Percentiles rank a stretch among this genome's conserved stretches.
Conservation (phyloP, 2,888 invertebrate genomes). For the Pediacus dermestoides region DNA sequence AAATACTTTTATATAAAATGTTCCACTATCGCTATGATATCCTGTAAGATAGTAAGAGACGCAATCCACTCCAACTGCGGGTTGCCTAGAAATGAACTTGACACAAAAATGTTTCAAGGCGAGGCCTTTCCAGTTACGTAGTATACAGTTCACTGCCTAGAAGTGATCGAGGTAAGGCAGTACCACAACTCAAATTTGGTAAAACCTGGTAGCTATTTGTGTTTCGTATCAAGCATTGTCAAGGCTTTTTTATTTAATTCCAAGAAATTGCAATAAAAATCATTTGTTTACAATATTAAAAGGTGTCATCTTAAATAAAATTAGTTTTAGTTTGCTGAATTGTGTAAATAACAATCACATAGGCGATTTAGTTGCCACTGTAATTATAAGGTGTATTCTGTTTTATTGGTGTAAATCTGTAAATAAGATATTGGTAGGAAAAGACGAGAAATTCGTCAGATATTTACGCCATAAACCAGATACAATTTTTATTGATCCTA, state of each 20-base stretch:
- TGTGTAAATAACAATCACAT: conserved; percentile 9
- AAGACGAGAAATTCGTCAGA: conserved; percentile 7
- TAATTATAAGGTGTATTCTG: conserved; percentile 11
- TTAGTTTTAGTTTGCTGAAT: conserved; percentile 6
- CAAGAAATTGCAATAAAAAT: conserved; percentile 5
- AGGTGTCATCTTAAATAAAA: conserved; percentile 6
- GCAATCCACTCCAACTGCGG: too few relatives aligned
- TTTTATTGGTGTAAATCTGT: conserved; percentile 10
- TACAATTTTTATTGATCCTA: conserved; percentile 4
- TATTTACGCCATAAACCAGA: conserved; percentile 5
- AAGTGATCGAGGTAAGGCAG: too few relatives aligned
- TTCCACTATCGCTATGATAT: too few relatives aligned
- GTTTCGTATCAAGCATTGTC: too few relatives aligned
- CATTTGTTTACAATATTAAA: conserved; percentile 6
- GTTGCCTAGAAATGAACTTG: too few relatives aligned
- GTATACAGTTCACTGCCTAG: too few relatives aligned
- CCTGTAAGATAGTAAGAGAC: too few relatives aligned
- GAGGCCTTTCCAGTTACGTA: too few relatives aligned
- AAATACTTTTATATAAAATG: too few relatives aligned
- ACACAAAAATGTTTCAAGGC: too few relatives aligned
- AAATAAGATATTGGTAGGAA: conserved; percentile 12
- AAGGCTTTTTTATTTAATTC: conserved; percentile 9
- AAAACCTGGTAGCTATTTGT: conserved; percentile 12
- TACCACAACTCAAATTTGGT: conserved; percentile 10
- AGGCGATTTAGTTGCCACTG: conserved; percentile 10